phyloP scores from a whole-genome alignment of 1,140 invertebrate species.

The Neuroterus valhalla region DNA sequence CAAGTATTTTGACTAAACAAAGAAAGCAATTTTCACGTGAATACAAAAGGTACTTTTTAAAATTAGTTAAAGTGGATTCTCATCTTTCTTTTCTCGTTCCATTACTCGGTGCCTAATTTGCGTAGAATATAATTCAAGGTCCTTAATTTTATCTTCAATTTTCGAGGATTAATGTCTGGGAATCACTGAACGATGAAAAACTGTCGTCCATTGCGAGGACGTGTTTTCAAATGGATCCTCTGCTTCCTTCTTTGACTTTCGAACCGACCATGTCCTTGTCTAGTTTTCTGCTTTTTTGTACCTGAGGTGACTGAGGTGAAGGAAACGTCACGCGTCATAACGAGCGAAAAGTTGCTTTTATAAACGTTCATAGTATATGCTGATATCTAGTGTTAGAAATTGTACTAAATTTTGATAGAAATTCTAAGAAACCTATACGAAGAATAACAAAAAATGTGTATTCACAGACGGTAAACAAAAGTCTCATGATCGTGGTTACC shows the following conservation, averaged over 20 bases:
- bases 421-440: background rate
- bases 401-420: background rate
- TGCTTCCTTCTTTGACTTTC: constrained; percentile 11
- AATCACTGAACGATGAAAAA: background rate
- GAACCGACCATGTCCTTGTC: constrained; percentile 9
- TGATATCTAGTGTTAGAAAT: background rate
- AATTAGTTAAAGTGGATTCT: too few relatives aligned
- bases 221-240: background rate
- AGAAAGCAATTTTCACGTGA: too few relatives aligned
- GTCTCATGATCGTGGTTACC: too few relatives aligned
- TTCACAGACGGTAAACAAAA: too few relatives aligned
- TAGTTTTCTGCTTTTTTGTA: constrained; percentile 29
- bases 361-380: constrained; percentile 14
- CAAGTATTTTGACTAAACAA: too few relatives aligned
- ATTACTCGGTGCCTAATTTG: background rate
- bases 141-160: background rate
- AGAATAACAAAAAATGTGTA: too few relatives aligned
- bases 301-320: constrained; percentile 32
- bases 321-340: constrained; percentile 36
- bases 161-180: background rate
- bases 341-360: background rate
- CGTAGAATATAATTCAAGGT: background rate
- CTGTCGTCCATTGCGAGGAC: background rate
- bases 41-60: too few relatives aligned
- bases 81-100: background rate